Evolutionary conservation across 2,888 invertebrate species (phyloP).

Genomic region (Sphaerophoria taeniata): DNA sequence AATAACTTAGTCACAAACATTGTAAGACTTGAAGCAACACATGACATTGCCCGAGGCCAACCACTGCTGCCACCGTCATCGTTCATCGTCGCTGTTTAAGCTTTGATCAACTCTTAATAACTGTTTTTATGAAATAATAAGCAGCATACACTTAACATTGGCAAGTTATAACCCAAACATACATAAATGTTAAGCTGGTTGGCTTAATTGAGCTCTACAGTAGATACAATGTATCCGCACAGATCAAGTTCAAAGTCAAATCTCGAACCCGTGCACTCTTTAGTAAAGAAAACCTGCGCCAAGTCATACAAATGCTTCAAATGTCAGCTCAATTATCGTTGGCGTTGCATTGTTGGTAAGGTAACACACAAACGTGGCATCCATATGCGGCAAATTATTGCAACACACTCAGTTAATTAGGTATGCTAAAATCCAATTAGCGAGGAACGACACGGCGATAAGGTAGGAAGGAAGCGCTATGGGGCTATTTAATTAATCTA

Average conservation of each 20-base stretch:
- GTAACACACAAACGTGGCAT: constrained; percentile 27
- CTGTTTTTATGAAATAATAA: constrained; percentile 55
- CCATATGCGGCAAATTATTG: constrained; percentile 36
- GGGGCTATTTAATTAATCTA: constrained; percentile 6
- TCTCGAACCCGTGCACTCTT: constrained; percentile 58
- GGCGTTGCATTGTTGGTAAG: too few species aligned
- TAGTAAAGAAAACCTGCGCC: constrained; percentile 13
- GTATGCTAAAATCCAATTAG: constrained; percentile 63
- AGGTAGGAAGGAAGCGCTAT: constrained; percentile 51
- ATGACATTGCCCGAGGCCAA: constrained; percentile 41
- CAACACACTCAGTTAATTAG: constrained; percentile 54
- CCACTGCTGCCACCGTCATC: too few species aligned
- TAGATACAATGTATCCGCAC: constrained; percentile 47
- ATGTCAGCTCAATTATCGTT: constrained; percentile 57
- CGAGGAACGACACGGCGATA: too few species aligned
- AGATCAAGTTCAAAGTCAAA: constrained; percentile 71
- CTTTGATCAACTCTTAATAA: constrained; percentile 46
- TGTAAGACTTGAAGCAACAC: constrained; percentile 18
- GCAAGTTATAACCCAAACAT: too few species aligned
- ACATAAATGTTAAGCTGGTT: neutral
- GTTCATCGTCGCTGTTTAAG: too few species aligned
- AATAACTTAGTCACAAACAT: constrained; percentile 1
- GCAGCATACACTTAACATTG: constrained; percentile 3
- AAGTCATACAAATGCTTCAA: constrained; percentile 24
- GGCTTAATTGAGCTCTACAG: constrained; percentile 36